These are phyloP conservation scores for Noctuana brunneofusca DNA, from an alignment of 2,888 invertebrate genomes.

Conservation along the genomic window DNA sequence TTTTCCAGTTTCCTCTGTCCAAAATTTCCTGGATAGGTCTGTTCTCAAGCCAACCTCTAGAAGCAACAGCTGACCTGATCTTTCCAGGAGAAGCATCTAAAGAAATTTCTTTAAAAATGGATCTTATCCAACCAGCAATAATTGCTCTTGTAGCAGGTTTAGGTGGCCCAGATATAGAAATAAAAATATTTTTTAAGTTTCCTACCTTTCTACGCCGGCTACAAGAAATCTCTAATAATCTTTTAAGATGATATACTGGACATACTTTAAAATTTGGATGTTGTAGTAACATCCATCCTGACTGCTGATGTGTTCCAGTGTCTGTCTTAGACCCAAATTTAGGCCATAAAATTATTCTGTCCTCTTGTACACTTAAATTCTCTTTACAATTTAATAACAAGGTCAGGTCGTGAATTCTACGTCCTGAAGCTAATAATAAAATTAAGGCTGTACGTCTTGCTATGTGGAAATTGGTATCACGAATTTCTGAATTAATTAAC, in stretches of 20 bases:
- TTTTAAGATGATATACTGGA: neutral
- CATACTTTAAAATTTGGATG: neutral
- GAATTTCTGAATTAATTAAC: neutral
- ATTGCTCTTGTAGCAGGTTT: neutral
- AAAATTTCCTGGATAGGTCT: neutral
- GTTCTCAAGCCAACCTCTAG: neutral
- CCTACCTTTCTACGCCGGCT: neutral
- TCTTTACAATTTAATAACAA: neutral
- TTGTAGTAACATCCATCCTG: neutral
- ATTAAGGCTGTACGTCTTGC: neutral
- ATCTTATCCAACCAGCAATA: neutral
- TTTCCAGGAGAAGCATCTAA: neutral
- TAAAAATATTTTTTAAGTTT: neutral
- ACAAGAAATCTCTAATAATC: neutral
- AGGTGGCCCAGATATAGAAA: neutral
- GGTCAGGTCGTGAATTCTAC: neutral
- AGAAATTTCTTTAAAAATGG: neutral
- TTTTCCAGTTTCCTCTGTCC: neutral
- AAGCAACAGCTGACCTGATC: neutral
- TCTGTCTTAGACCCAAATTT: neutral
- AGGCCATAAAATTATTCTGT: neutral
- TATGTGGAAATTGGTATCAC: neutral
- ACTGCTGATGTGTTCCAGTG: neutral
- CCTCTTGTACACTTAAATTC: neutral
- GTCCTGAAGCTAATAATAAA: neutral